Evolutionary conservation across 2,113 vertebrate species (phyloP).

Genomic region (Gasterosteus nipponicus): DNA sequence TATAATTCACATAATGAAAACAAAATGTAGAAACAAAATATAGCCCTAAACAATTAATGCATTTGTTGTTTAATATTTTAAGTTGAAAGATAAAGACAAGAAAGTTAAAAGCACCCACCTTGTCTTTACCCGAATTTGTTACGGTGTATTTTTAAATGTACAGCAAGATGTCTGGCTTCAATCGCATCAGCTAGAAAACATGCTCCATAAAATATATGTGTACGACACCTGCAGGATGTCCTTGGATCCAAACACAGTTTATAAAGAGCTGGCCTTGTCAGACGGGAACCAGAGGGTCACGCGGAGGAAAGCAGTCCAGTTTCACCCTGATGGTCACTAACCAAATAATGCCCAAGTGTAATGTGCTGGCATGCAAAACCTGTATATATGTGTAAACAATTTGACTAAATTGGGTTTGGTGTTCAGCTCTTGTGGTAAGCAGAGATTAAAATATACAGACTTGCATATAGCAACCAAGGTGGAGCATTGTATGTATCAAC

Average conservation of each 20-base stretch:
- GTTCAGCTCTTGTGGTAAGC: not conserved
- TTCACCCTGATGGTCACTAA: constrained; percentile 28
- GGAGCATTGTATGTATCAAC: not conserved
- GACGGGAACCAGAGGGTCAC: constrained; percentile 76
- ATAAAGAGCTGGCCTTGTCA: constrained; percentile 79
- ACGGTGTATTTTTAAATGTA: not conserved
- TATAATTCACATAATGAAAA: not conserved
- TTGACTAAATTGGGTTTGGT: not conserved
- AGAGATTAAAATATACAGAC: not conserved
- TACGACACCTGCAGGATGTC: constrained; percentile 75
- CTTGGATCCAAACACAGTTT: constrained; percentile 81
- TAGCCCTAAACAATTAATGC: not conserved
- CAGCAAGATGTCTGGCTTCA: not conserved
- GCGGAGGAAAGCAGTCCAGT: constrained; percentile 67
- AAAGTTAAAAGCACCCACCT: not conserved
- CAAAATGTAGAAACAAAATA: not conserved
- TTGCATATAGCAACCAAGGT: not conserved
- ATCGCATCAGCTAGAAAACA: not conserved
- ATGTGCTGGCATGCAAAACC: not conserved
- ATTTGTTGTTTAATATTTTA: not conserved
- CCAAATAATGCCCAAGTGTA: not conserved
- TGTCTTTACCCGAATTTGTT: not conserved
- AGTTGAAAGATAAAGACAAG: not conserved
- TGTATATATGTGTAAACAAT: not conserved
- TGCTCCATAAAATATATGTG: not conserved